A percentile compares a stretch with the other conserved stretches of the same genome.
phyloP scores from a whole-genome alignment of 1,140 invertebrate genomes.

The Papilio glaucus region DNA sequence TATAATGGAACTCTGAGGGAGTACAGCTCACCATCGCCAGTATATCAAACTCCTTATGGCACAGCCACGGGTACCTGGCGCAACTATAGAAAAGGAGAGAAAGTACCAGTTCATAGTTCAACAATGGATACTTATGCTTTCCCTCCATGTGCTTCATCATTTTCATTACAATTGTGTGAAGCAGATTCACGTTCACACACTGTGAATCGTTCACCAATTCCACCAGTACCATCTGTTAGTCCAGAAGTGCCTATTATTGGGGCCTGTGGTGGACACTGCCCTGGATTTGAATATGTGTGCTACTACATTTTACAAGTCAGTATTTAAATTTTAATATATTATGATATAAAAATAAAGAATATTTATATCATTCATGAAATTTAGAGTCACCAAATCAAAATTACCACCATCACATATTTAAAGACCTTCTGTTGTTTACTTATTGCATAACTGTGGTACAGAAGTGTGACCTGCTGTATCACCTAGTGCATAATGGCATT shows the following conservation, averaged over 20 bases:
- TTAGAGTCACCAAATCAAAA: too few species aligned
- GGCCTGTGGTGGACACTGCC: constrained; percentile 86
- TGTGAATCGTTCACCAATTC: constrained; percentile 58
- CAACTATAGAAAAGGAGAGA: constrained; percentile 65
- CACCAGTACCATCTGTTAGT: constrained; percentile 66
- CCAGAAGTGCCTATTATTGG: constrained; percentile 82
- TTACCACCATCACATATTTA: too few species aligned
- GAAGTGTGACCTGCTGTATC: too few species aligned
- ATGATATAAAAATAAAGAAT: too few species aligned
- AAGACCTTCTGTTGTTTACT: too few species aligned
- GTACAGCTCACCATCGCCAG: constrained; percentile 71
- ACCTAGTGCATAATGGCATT: too few species aligned
- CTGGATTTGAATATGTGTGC: constrained; percentile 87
- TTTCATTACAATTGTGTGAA: constrained; percentile 71
- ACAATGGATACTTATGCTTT: constrained; percentile 62
- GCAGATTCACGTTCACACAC: constrained; percentile 52
- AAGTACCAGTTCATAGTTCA: constrained; percentile 46
- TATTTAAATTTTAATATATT: constrained; percentile 14
- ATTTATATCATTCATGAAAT: too few species aligned
- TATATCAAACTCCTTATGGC: constrained; percentile 76
- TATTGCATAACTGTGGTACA: too few species aligned
- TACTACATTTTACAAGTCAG: constrained; percentile 86
- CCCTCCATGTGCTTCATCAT: constrained; percentile 72
- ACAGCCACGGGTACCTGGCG: constrained; percentile 57
- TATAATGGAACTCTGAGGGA: constrained; percentile 65